Base-by-base conservation (phyloP, 2,888 invertebrate species). In the Apotomis capreana region DNA sequence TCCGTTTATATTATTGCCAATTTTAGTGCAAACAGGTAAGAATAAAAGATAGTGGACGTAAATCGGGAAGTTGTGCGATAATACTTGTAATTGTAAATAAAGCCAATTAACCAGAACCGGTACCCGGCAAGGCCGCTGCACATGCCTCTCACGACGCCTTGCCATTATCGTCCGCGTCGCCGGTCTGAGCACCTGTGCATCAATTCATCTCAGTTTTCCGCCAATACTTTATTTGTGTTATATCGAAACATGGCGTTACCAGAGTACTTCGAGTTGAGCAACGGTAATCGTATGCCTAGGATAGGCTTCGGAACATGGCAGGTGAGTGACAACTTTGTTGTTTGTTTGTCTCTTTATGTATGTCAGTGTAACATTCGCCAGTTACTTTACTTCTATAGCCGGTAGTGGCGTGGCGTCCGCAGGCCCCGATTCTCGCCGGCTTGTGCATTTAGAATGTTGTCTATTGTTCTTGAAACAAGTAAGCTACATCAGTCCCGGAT, bases 301-400 rank as follows among this genome's bases (percentile, higher is more conserved):
- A 88, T 97, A 63, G 97, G 97, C 65, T 95, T 96, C 81, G 97
- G 97, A 70, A 97, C 97, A 71, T 97, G 97, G 97, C 95, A 96
- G 93, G 97, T 96, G 89, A 91, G 92, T 91, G 36, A 6, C 44
- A 12, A 49, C 26, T n/a, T 40, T 60, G 15, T n/a, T 63, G 51
- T 63, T 51, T 36, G 26, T 58, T 40, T 68, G 40, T 40, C 5
- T n/a, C 0, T 13, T 3, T 26, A 6, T 40, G 5, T 55, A 51
- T 67, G 36, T 15, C 5, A 58, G 44, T 13, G 52, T 37, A 46
- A 26, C 36, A 8, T 67, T 37, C 6, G 15, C 36, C 36, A 44
- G 54, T 52, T n/a, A n/a, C 26, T 61, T 52, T n/a, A n/a, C 26
- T 61, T 26, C 6, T 40, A 15, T 26, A 26, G 26, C 26, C 26